These are phyloP conservation scores for Babylonia areolata DNA, from an alignment of 1,140 invertebrate genomes.

Conservation along the genomic window DNA sequence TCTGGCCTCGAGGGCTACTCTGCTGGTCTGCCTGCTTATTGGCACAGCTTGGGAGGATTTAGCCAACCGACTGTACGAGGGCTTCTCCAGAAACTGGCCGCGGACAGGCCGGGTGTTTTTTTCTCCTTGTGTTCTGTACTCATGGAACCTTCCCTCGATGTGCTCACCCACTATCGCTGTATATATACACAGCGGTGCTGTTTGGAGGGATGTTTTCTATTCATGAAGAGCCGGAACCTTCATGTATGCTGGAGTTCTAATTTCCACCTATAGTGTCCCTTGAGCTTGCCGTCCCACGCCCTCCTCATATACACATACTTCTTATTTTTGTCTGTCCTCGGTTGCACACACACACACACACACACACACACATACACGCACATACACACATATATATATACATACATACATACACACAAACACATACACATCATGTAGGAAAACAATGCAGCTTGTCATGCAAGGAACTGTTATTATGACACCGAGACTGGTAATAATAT, in stretches of 20 bases:
- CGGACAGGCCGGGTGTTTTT: not conserved
- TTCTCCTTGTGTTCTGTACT: not conserved
- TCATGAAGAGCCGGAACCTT: too few relatives aligned
- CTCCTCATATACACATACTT: not conserved
- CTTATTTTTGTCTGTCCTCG: not conserved
- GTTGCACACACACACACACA: not conserved
- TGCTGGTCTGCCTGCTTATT: not conserved
- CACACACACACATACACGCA: not conserved
- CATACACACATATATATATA: not conserved
- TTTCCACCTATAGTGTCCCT: too few relatives aligned
- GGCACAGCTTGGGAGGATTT: constrained; percentile 26
- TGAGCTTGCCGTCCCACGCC: too few relatives aligned
- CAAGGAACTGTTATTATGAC: not conserved
- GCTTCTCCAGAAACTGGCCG: not conserved
- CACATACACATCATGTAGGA: not conserved
- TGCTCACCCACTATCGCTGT: too few relatives aligned
- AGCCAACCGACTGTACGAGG: not conserved
- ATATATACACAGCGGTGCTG: too few relatives aligned
- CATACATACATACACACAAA: not conserved
- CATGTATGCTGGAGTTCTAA: too few relatives aligned
- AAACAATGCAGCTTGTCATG: not conserved
- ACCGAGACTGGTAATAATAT: not conserved
- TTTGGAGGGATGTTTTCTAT: too few relatives aligned
- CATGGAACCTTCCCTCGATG: too few relatives aligned
- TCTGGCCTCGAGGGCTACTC: not conserved